Evolutionary conservation across 2,888 invertebrate species (phyloP).

Genomic region (Coelopa pilipes): DNA sequence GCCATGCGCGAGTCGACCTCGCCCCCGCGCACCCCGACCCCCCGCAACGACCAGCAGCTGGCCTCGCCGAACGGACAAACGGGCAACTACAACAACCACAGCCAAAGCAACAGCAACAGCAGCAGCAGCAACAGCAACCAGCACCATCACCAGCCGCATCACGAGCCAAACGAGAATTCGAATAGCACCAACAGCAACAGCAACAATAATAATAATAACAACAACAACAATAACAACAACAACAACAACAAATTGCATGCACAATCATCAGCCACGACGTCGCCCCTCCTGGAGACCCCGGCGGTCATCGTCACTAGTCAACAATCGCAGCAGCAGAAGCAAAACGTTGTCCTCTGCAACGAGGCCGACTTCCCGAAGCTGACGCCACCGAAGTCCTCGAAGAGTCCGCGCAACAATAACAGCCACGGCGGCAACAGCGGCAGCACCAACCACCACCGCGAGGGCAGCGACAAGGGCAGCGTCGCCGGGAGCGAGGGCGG

Average conservation of each 20-base stretch:
- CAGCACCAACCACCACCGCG: conserved; percentile 41
- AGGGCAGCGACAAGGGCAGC: conserved; percentile 42
- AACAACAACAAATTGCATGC: conserved; percentile 55
- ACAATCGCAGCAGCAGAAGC: conserved; percentile 53
- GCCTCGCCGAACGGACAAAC: conserved; percentile 45
- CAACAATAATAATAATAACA: conserved; percentile 49
- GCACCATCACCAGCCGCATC: conserved; percentile 52
- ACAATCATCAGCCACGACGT: conserved; percentile 55
- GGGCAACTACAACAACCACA: conserved; percentile 37
- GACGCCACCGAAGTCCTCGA: conserved; percentile 65
- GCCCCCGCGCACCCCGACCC: conserved; percentile 72
- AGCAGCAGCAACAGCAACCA: conserved; percentile 54
- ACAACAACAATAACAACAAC: conserved; percentile 49
- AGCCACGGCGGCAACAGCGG: conserved; percentile 45
- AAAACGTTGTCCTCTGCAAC: conserved; percentile 59
- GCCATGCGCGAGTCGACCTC: conserved; percentile 88
- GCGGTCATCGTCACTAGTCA: conserved; percentile 65
- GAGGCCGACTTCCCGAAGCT: conserved; percentile 67
- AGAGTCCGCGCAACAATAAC: conserved; percentile 54
- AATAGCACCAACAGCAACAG: conserved; percentile 46
- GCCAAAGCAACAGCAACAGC: conserved; percentile 48
- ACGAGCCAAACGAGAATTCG: conserved; percentile 53
- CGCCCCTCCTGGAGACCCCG: conserved; percentile 63
- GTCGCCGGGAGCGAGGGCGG: conserved; percentile 45
- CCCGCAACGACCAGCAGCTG: conserved; percentile 60